phyloP scores from a whole-genome alignment of 2,888 invertebrate genomes.

The Plusia festucae region DNA sequence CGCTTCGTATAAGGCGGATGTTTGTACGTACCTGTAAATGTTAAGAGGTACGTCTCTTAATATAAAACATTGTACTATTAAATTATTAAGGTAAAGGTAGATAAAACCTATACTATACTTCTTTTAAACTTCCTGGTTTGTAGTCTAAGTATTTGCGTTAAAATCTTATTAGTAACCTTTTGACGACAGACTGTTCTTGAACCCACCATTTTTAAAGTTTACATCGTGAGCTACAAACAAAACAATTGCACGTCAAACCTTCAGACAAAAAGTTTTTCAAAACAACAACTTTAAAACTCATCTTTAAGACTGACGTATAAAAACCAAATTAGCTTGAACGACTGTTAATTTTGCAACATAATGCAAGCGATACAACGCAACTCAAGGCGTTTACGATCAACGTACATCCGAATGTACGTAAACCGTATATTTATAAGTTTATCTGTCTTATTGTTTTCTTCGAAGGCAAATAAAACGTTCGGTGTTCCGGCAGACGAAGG shows the following conservation, averaged over 20 bases:
- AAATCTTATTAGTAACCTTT: neutral
- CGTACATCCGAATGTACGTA: slow-evolving; percentile 64
- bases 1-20: neutral
- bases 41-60: neutral
- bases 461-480: slow-evolving; percentile 34
- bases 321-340: slow-evolving; percentile 23
- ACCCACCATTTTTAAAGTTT: slow-evolving; percentile 12
- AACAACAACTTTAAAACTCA: neutral
- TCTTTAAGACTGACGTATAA: slow-evolving; percentile 16
- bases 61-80: neutral
- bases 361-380: slow-evolving; percentile 24
- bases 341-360: slow-evolving; percentile 24
- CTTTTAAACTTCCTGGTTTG: neutral
- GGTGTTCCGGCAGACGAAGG: slow-evolving; percentile 32
- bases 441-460: slow-evolving; percentile 50
- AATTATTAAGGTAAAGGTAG: neutral
- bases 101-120: neutral
- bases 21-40: slow-evolving; percentile 1
- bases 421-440: slow-evolving; percentile 57
- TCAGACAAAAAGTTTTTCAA: slow-evolving; percentile 14
- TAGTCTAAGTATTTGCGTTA: neutral
- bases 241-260: slow-evolving; percentile 20
- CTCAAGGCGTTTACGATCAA: slow-evolving; percentile 40
- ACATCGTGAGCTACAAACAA: slow-evolving; percentile 13
- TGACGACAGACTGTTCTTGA: slow-evolving; percentile 8